Conservation (phyloP, 2,113 vertebrate species). For the Apteryx owenii region DNA sequence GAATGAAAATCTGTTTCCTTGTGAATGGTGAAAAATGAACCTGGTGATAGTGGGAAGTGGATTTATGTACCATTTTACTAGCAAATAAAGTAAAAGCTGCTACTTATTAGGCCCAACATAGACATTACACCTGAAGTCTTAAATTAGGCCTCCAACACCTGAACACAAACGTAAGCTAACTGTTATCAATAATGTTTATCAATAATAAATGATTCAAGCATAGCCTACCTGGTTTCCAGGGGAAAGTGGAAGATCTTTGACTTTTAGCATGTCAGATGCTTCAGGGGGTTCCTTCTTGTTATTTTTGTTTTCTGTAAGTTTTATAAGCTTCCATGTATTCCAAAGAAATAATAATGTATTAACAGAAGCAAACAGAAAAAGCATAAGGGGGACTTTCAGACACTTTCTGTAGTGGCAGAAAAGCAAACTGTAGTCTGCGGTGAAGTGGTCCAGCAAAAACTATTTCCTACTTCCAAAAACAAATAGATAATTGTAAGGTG, state of each 20-base stretch:
- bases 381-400: not conserved
- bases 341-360: not conserved
- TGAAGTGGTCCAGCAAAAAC: constrained; percentile 5
- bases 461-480: not conserved
- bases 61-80: not conserved
- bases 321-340: not conserved
- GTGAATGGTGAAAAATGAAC: not conserved
- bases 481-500: not conserved
- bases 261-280: not conserved
- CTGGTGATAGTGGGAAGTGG: not conserved
- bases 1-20: not conserved
- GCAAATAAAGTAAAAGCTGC: not conserved
- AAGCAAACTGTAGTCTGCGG: not conserved
- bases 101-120: not conserved
- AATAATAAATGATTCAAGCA: not conserved
- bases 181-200: not conserved
- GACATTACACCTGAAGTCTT: not conserved
- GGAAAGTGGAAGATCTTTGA: not conserved
- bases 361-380: not conserved
- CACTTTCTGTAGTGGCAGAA: not conserved
- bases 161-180: not conserved
- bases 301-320: constrained; percentile 13
- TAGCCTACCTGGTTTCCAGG: constrained; percentile 12
- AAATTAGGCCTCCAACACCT: not conserved
- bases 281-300: not conserved